These are phyloP conservation scores for Melipona beecheii DNA, from an alignment of 2,888 invertebrate genomes.

Conservation along the genomic window DNA sequence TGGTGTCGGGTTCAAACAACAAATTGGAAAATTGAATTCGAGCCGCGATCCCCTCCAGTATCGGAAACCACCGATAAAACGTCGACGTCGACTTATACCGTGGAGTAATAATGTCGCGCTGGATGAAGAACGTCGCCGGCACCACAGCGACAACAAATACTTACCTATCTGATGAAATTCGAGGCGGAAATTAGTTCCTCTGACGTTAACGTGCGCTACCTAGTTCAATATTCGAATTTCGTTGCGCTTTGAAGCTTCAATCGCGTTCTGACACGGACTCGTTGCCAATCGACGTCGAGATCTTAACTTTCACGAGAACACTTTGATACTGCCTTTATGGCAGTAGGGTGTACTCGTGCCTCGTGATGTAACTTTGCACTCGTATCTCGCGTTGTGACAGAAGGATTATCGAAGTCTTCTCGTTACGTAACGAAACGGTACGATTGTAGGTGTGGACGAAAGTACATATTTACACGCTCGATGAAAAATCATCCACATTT, in stretches of 20 bases:
- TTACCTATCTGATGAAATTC: background rate
- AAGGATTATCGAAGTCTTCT: background rate
- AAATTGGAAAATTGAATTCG: constrained; percentile 42
- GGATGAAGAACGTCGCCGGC: background rate
- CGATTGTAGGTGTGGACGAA: background rate
- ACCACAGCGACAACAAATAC: background rate
- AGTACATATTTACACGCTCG: background rate
- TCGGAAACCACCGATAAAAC: constrained; percentile 25
- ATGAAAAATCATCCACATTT: background rate
- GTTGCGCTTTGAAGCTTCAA: background rate
- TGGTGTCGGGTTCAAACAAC: background rate
- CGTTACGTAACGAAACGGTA: background rate
- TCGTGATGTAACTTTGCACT: background rate
- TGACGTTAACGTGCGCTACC: background rate
- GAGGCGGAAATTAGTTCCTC: constrained; percentile 4
- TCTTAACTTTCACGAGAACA: background rate
- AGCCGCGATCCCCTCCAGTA: background rate
- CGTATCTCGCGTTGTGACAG: background rate
- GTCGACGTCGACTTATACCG: constrained; percentile 10
- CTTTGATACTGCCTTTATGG: background rate
- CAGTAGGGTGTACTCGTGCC: too few relatives aligned
- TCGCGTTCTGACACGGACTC: background rate
- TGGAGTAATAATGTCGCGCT: constrained; percentile 30
- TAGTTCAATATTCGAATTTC: constrained; percentile 1
- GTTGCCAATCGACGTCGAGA: background rate